Conservation (phyloP, 2,113 vertebrate genomes). For the Stigmatopora argus region DNA sequence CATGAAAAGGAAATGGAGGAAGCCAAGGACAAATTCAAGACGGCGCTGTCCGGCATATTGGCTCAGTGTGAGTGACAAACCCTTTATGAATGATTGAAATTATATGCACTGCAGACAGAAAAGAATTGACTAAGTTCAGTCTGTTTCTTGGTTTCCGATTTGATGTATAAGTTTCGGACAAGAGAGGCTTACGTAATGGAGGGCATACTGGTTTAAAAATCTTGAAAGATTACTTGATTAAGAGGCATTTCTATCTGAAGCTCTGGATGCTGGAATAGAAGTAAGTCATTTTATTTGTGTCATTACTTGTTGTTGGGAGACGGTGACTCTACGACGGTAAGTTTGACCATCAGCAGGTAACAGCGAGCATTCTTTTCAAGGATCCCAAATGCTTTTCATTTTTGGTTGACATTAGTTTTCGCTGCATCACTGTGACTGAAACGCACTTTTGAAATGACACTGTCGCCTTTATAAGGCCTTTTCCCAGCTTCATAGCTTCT, state of each 20-base stretch:
- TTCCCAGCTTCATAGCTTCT: no score
- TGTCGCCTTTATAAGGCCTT: no score
- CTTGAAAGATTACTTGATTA: not conserved
- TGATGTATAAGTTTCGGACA: conserved; percentile 18
- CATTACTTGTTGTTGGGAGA: conserved; percentile 1
- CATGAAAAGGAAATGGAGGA: conserved; percentile 97
- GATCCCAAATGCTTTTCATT: not conserved
- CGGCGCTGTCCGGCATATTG: conserved; percentile 86
- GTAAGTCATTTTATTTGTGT: conserved; percentile 42
- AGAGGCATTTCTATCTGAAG: conserved; percentile 16
- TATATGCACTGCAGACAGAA: conserved; percentile 2
- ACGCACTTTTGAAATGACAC: not conserved
- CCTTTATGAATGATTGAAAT: not conserved
- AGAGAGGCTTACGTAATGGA: no score
- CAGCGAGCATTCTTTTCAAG: not conserved
- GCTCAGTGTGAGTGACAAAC: conserved; percentile 66
- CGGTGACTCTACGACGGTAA: not conserved
- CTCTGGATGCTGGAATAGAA: conserved; percentile 6
- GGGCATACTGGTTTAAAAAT: not conserved
- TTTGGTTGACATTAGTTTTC: not conserved
- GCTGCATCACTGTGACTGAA: not conserved
- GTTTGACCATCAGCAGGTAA: not conserved
- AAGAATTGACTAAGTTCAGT: conserved; percentile 4
- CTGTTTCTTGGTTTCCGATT: conserved; percentile 5
- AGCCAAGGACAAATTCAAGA: conserved; percentile 93